A percentile compares a stretch with the other conserved stretches of the same genome.
phyloP scores from a whole-genome alignment of 2,888 invertebrate genomes.

The Branchipolynoe longqiensis region DNA sequence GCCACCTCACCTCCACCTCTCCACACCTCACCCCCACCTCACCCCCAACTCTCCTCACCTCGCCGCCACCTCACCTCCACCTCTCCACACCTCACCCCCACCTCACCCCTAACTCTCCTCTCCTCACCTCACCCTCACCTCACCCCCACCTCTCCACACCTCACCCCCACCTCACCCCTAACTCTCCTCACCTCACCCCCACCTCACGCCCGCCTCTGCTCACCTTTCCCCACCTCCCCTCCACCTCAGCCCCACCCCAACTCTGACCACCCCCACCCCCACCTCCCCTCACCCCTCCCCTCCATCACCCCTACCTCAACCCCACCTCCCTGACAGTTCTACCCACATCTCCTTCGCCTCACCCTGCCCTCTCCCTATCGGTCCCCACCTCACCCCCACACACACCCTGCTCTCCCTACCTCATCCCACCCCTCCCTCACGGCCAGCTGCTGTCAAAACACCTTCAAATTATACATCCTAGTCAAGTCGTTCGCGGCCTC shows the following conservation, averaged over 20 bases:
- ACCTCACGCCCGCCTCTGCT: neutral
- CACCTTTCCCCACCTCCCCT: neutral
- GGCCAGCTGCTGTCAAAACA: slow-evolving; percentile 29
- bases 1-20: neutral
- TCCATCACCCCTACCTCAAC: neutral
- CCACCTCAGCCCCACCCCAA: neutral
- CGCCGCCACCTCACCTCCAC: neutral
- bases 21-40: neutral
- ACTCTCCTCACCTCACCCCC: neutral
- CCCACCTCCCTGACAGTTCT: neutral
- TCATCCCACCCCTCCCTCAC: neutral
- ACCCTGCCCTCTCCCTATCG: neutral
- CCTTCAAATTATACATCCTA: slow-evolving; percentile 21
- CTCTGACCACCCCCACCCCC: neutral
- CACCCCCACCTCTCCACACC: neutral
- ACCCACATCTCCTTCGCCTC: neutral
- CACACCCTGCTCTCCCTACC: neutral
- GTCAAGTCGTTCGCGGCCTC: no score
- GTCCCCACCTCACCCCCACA: neutral
- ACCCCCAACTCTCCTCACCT: neutral
- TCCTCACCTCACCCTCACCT: neutral
- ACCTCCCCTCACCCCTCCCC: neutral
- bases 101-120: neutral
- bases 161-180: neutral
- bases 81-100: neutral